These are phyloP conservation scores for Ips typographus DNA, from an alignment of 1,140 invertebrate genomes.

Conservation along the genomic window DNA sequence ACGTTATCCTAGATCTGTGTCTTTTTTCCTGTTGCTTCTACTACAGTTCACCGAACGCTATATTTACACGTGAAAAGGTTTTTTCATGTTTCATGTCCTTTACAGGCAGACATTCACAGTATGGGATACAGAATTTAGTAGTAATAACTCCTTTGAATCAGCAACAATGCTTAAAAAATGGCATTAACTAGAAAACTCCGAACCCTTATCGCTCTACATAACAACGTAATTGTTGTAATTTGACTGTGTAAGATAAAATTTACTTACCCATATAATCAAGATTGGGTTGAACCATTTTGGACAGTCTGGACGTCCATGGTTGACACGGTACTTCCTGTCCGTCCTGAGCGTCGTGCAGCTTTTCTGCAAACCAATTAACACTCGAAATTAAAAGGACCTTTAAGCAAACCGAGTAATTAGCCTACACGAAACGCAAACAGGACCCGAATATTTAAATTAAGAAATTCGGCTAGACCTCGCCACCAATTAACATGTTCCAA, in stretches of 20 bases:
- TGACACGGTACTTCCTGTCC: conserved; percentile 71
- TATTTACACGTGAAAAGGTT: too few relatives aligned
- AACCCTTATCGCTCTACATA: neutral
- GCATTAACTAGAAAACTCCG: neutral
- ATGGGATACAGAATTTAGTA: too few relatives aligned
- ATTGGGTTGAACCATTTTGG: conserved; percentile 92
- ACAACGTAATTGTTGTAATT: neutral
- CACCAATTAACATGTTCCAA: neutral
- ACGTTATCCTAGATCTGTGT: too few relatives aligned
- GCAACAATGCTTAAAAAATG: neutral
- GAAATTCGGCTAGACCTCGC: neutral
- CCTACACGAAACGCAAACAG: too few relatives aligned
- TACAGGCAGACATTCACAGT: too few relatives aligned
- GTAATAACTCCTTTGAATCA: too few relatives aligned
- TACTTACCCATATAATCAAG: conserved; percentile 84
- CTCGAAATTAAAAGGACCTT: too few relatives aligned
- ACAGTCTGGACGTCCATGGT: conserved; percentile 83
- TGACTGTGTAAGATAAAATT: conserved; percentile 3
- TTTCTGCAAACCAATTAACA: conserved; percentile 58
- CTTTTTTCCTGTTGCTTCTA: too few relatives aligned
- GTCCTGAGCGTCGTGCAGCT: conserved; percentile 67
- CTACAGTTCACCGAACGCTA: too few relatives aligned
- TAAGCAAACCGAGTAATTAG: too few relatives aligned
- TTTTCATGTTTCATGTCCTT: too few relatives aligned
- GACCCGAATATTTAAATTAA: too few relatives aligned